These are phyloP conservation scores for Megamerina dolium DNA, from an alignment of 2,888 invertebrate genomes.

Conservation along the genomic window DNA sequence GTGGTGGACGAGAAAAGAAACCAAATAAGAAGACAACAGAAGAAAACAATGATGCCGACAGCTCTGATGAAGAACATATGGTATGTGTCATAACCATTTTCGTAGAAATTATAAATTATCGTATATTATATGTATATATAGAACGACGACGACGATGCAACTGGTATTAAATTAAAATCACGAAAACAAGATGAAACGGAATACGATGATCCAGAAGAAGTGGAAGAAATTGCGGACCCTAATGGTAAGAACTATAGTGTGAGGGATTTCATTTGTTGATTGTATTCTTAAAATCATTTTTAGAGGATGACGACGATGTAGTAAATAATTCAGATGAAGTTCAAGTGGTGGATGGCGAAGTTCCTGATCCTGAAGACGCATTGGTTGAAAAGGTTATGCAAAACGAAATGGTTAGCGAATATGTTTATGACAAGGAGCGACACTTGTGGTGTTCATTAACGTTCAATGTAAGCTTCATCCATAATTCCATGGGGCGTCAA, in stretches of 20 bases:
- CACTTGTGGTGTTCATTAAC: constrained; percentile 80
- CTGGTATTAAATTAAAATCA: constrained; percentile 52
- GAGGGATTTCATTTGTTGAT: background rate
- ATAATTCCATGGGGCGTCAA: background rate
- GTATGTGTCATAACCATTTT: no score
- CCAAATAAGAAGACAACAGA: constrained; percentile 32
- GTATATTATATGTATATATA: no score
- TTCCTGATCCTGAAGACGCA: constrained; percentile 39
- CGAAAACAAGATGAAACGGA: constrained; percentile 59
- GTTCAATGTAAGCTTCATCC: constrained; percentile 56
- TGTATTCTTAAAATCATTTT: background rate
- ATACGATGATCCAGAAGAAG: constrained; percentile 62
- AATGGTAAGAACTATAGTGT: constrained; percentile 27
- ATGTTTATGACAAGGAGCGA: constrained; percentile 69
- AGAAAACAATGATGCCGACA: constrained; percentile 38
- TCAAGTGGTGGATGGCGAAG: constrained; percentile 13
- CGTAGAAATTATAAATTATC: constrained; percentile 24
- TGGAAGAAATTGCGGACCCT: constrained; percentile 52
- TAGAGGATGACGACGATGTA: constrained; percentile 27
- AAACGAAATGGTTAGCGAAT: constrained; percentile 51
- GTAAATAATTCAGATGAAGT: constrained; percentile 11
- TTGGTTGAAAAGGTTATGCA: constrained; percentile 34
- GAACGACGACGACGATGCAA: constrained; percentile 45
- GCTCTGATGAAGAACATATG: constrained; percentile 37
- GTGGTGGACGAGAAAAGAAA: constrained; percentile 22